Conservation (phyloP, 2,797 vertebrate genomes). For the Hemitrygon akajei region DNA sequence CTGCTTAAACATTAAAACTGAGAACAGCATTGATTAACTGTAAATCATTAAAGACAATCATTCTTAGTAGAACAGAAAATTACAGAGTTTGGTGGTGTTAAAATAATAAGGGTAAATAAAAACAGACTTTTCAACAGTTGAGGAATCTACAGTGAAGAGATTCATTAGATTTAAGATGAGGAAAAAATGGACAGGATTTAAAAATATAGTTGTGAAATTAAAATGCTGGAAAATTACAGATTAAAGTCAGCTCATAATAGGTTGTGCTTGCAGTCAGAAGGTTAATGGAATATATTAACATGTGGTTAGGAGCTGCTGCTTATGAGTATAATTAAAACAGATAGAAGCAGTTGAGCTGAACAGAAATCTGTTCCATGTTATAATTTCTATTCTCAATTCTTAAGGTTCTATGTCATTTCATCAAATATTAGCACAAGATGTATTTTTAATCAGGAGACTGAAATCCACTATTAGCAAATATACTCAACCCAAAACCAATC, state of each 20-base stretch:
- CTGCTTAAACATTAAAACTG: not conserved
- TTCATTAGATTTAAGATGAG: not conserved
- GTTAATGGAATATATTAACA: not conserved
- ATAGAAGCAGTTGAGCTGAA: not conserved
- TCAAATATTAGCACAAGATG: not conserved
- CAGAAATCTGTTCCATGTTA: not conserved
- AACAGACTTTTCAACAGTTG: not conserved
- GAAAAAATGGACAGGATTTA: not conserved
- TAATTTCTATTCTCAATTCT: not conserved
- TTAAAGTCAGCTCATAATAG: not conserved
- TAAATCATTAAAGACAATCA: no score
- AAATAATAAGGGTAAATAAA: not conserved
- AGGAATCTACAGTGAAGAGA: not conserved
- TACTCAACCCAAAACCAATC: not conserved
- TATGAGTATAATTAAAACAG: not conserved
- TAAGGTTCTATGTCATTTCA: not conserved
- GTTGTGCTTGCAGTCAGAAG: not conserved
- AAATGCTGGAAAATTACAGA: not conserved
- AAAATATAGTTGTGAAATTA: not conserved
- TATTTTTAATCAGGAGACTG: not conserved
- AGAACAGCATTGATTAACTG: not conserved
- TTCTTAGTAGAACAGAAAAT: not conserved
- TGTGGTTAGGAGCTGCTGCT: not conserved
- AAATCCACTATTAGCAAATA: conserved; percentile 37
- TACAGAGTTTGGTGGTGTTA: not conserved